Evolutionary conservation across 2,797 vertebrate genomes (phyloP).

Genomic region (Falco peregrinus): DNA sequence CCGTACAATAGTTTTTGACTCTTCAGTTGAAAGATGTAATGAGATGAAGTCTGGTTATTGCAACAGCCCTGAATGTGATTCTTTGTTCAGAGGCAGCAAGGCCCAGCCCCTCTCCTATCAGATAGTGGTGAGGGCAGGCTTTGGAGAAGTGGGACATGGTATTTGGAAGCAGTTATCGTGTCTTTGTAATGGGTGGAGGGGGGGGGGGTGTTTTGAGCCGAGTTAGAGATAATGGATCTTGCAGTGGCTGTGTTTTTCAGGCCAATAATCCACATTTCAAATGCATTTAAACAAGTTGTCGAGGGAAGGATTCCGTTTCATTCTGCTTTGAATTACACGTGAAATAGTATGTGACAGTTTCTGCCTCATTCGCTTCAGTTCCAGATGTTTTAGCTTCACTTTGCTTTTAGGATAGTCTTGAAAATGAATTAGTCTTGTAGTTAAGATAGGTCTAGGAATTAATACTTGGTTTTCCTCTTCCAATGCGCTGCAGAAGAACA

Average conservation of each 20-base stretch:
- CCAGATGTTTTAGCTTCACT: background rate
- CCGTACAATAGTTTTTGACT: background rate
- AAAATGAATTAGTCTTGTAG: background rate
- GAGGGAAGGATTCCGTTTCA: background rate
- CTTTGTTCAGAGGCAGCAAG: slow-evolving; percentile 50
- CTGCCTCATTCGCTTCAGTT: background rate
- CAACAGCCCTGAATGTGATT: slow-evolving; percentile 22
- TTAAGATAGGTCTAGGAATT: background rate
- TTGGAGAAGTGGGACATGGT: background rate
- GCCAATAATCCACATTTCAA: background rate
- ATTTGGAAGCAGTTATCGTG: background rate
- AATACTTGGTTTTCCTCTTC: background rate
- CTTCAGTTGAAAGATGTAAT: slow-evolving; percentile 2
- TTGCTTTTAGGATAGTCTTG: background rate
- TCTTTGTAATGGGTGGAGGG: background rate
- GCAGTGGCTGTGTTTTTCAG: background rate
- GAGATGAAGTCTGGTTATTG: background rate
- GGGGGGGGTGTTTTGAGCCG: background rate
- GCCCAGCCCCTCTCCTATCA: slow-evolving; percentile 6
- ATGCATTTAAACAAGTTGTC: background rate
- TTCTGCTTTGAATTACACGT: background rate
- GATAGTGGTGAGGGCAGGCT: background rate
- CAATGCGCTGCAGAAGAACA: background rate
- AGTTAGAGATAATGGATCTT: background rate
- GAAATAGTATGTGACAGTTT: background rate